phyloP scores from a whole-genome alignment of 2,888 invertebrate species.

The Watsonalla binaria region DNA sequence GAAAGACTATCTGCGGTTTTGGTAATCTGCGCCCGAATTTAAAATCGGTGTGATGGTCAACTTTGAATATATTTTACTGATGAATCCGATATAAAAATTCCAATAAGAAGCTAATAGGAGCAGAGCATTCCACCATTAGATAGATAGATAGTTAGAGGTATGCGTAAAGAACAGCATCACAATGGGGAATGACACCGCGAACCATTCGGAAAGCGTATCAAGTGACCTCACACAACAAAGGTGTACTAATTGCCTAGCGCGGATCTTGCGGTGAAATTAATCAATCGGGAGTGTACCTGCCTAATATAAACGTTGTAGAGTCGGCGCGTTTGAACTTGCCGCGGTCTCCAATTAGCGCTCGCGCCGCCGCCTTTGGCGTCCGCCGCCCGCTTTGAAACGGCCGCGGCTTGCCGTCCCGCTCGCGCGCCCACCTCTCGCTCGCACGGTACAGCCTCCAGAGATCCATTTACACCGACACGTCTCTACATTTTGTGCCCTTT shows the following conservation, averaged over 20 bases:
- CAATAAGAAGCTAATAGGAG: slow-evolving; percentile 21
- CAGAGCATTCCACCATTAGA: background rate
- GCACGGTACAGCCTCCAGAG: slow-evolving; percentile 23
- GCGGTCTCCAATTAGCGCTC: slow-evolving; percentile 73
- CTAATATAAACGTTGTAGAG: slow-evolving; percentile 73
- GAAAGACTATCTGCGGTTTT: too few species aligned
- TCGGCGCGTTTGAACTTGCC: slow-evolving; percentile 67
- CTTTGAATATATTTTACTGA: too few species aligned
- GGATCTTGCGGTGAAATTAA: slow-evolving; percentile 68
- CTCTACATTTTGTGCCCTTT: background rate
- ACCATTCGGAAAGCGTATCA: slow-evolving; percentile 23
- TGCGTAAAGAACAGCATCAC: slow-evolving; percentile 20
- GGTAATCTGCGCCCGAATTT: too few species aligned
- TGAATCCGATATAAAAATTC: slow-evolving; percentile 7
- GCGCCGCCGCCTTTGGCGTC: slow-evolving; percentile 74
- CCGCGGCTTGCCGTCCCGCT: slow-evolving; percentile 39
- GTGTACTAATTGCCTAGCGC: slow-evolving; percentile 68
- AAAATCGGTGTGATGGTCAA: too few species aligned
- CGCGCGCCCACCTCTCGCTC: slow-evolving; percentile 26
- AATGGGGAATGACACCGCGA: slow-evolving; percentile 12
- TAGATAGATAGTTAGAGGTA: background rate
- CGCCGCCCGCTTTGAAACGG: slow-evolving; percentile 62
- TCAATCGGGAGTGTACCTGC: slow-evolving; percentile 64
- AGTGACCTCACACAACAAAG: slow-evolving; percentile 51
- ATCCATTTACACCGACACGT: slow-evolving; percentile 18